These are phyloP conservation scores for Epinotia bilunana DNA, from an alignment of 2,888 invertebrate species.

Conservation along the genomic window DNA sequence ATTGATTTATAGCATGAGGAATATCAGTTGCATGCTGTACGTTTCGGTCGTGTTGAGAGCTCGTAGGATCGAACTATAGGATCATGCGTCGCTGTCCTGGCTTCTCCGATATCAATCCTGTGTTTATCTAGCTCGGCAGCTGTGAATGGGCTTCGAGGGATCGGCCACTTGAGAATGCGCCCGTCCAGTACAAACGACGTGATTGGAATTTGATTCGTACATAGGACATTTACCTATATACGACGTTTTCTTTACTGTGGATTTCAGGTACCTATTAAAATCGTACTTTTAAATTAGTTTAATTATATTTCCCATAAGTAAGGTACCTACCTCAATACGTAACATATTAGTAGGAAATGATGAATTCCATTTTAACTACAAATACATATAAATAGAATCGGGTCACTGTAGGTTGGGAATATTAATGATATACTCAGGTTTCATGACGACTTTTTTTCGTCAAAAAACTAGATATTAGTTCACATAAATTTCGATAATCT, in stretches of 20 bases:
- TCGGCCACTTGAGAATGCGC: slow-evolving; percentile 9
- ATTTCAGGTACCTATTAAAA: not conserved
- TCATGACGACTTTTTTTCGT: too few relatives aligned
- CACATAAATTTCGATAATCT: too few relatives aligned
- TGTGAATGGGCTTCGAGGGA: slow-evolving; percentile 29
- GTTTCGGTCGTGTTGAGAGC: slow-evolving; percentile 23
- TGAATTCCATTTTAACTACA: too few relatives aligned
- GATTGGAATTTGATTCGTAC: not conserved
- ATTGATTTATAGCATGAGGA: not conserved
- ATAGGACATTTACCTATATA: not conserved
- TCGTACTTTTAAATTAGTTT: not conserved
- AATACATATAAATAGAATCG: too few relatives aligned
- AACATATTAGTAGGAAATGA: too few relatives aligned
- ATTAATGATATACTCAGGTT: too few relatives aligned
- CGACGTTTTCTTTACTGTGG: not conserved
- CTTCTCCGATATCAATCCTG: slow-evolving; percentile 36
- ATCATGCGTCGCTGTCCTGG: slow-evolving; percentile 29
- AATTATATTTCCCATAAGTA: too few relatives aligned
- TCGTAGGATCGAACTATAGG: slow-evolving; percentile 28
- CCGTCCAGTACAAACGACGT: slow-evolving; percentile 6
- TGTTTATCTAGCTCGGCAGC: slow-evolving; percentile 41
- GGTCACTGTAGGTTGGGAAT: too few relatives aligned
- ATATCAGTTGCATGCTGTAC: slow-evolving; percentile 1
- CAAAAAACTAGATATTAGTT: too few relatives aligned
- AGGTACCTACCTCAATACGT: too few relatives aligned